These are phyloP conservation scores for Dicrurus megarhynchus DNA, from an alignment of 2,113 vertebrate genomes.

Conservation along the genomic window DNA sequence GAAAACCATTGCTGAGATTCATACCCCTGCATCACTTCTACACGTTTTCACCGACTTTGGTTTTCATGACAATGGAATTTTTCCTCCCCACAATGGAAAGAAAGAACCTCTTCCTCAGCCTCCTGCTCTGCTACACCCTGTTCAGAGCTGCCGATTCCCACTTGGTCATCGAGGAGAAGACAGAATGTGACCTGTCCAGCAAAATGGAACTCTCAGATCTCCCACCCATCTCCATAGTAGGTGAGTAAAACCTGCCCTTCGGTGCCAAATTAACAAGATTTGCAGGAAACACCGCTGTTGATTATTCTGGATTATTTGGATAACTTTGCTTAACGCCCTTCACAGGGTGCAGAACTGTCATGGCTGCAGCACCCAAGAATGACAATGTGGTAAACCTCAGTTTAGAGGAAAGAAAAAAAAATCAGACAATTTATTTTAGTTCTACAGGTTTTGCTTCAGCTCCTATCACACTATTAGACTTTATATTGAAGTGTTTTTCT, in stretches of 20 bases:
- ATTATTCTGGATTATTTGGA: neutral
- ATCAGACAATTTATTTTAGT: neutral
- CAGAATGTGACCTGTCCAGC: constrained; percentile 21
- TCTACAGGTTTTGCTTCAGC: neutral
- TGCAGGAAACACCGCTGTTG: neutral
- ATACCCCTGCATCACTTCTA: neutral
- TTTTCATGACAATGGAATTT: neutral
- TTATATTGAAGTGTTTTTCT: neutral
- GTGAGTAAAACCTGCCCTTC: constrained; percentile 47
- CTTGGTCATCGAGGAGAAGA: constrained; percentile 64
- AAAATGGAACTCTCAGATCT: constrained; percentile 54
- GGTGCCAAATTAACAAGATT: neutral
- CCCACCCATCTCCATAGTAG: constrained; percentile 72
- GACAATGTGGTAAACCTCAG: neutral
- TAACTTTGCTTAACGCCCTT: neutral
- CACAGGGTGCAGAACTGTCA: neutral
- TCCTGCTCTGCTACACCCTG: constrained; percentile 63
- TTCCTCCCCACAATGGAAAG: constrained; percentile 49
- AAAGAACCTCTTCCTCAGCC: constrained; percentile 54
- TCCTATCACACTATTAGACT: neutral
- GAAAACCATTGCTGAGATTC: neutral
- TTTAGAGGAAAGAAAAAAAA: neutral
- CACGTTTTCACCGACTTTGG: neutral
- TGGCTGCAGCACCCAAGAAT: neutral
- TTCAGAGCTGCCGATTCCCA: constrained; percentile 43